Evolutionary conservation across 1,140 invertebrate genomes (phyloP), one percentile per base, ranked within the genome.

Genomic region (Formica selysi): DNA sequence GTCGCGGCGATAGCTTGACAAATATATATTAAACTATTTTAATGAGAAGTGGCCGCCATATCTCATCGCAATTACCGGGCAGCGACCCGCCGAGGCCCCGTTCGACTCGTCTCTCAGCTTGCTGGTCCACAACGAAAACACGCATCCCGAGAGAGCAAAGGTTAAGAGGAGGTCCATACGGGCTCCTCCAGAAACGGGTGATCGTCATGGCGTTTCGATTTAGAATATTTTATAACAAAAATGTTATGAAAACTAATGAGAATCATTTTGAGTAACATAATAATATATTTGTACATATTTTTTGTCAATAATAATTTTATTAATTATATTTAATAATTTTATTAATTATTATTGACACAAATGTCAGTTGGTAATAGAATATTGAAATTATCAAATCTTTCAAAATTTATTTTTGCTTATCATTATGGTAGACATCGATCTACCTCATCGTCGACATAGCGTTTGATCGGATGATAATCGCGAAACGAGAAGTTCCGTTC

Each of bases 21-120:
- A 94, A 93, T 94, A 93, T 91, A 93, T 92, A 94, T 94, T 93
- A 92, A 93, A 94, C 92, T 93, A 94, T 94, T 94, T 94, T 93
- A 94, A 94, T 94, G 93, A 94, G 93, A 92, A 93, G 93, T 94
- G 93, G 90, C 91, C 89, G 91, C 92, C 87, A 94, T 94, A 92
- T 93, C 89, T 93, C 93, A 94, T 92, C 90, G 92, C 92, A 94
- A 94, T 94, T 94, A 92, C 92, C 89, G 90, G 88, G 2, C 92
- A 91, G 74, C 90, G 86, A 90, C 87, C 89, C 81, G 86, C 86
- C 90, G 48, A 61, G 85, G 74, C 86, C 81, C 44, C 38, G 68
- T 57, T 78, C 87, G 76, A 51, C 62, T 86, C 85, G 61, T 65
- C 73, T 87, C 70, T 73, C 86, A 64, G 71, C 88, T 80, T 22